phyloP scores from a whole-genome alignment of 2,113 vertebrate species.

The Gorsachius goisagi region DNA sequence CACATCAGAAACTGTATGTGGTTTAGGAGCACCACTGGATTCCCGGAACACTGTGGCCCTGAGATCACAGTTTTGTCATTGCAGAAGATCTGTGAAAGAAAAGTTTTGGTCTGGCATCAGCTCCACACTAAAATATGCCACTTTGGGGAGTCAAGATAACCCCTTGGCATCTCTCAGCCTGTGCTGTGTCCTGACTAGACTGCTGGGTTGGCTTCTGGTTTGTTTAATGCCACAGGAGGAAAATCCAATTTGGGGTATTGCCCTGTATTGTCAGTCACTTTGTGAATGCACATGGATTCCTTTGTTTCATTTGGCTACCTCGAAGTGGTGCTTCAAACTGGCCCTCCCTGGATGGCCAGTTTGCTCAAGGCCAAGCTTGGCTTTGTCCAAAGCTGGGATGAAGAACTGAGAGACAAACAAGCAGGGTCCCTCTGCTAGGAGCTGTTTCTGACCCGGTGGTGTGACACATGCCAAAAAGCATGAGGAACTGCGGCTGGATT shows the following conservation, averaged over 20 bases:
- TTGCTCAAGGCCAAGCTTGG: not conserved
- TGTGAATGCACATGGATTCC: not conserved
- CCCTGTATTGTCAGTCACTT: not conserved
- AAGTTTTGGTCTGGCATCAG: not conserved
- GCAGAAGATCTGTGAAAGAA: not conserved
- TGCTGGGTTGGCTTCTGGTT: not conserved
- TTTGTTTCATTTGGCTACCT: not conserved
- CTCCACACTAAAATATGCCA: not conserved
- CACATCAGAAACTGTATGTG: not conserved
- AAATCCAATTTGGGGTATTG: not conserved
- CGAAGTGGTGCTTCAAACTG: not conserved
- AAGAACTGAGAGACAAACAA: not conserved
- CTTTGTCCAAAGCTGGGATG: not conserved
- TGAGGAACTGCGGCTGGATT: not conserved
- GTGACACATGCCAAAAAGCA: too few species aligned
- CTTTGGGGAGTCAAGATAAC: not conserved
- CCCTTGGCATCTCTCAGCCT: not conserved
- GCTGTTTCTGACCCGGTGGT: accelerated
- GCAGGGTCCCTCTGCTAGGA: not conserved
- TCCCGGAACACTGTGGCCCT: not conserved
- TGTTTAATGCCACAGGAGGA: not conserved
- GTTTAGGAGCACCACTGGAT: not conserved
- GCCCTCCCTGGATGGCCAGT: too few species aligned
- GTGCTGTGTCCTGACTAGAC: not conserved
- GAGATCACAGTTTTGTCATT: not conserved